phyloP scores from a whole-genome alignment of 64 coral and sea anemone genomes.

The Actinia equina region DNA sequence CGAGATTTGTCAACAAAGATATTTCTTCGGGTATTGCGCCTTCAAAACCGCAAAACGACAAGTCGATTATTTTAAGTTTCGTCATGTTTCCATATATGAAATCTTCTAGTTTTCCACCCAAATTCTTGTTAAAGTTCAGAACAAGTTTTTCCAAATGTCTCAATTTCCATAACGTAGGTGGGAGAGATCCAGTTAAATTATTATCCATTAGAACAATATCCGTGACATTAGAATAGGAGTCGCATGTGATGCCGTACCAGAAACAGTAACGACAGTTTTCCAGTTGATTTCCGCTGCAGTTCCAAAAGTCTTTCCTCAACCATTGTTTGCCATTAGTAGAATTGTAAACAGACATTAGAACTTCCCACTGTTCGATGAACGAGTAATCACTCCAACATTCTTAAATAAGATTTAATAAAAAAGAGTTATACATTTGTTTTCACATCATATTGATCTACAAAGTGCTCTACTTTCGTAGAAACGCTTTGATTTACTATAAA shows the following conservation, averaged over 20 bases:
- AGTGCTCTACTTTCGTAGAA: too few species aligned
- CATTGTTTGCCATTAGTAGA: neutral
- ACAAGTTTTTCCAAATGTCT: neutral
- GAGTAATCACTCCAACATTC: neutral
- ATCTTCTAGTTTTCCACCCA: neutral
- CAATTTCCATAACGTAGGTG: neutral
- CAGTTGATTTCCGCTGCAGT: neutral
- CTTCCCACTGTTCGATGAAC: neutral
- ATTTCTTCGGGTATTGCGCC: neutral
- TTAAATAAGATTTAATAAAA: neutral
- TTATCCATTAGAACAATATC: neutral
- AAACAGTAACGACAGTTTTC: neutral
- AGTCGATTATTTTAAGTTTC: neutral
- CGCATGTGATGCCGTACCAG: neutral
- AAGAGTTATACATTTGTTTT: neutral
- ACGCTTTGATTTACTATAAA: too few species aligned
- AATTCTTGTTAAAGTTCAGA: neutral
- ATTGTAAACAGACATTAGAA: neutral
- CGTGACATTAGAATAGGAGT: neutral
- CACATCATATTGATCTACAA: too few species aligned
- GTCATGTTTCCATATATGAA: neutral
- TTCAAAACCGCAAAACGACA: constrained; percentile 4
- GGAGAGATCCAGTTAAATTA: neutral
- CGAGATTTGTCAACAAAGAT: neutral
- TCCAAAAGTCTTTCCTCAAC: neutral